Evolutionary conservation across 2,113 vertebrate species (phyloP).

Genomic region (Tangachromis dhanisi): DNA sequence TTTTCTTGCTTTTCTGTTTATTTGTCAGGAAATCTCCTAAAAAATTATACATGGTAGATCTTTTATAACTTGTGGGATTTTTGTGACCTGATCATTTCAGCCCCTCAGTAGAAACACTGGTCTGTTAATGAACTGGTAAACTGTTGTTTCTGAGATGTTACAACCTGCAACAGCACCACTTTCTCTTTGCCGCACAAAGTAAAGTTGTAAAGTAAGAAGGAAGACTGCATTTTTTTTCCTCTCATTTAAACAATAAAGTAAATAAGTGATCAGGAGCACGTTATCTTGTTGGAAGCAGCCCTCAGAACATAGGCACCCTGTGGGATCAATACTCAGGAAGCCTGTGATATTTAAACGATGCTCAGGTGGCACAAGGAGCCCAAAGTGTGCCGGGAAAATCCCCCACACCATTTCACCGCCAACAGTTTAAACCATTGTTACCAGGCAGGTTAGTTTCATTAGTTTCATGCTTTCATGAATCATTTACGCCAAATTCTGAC

Average conservation of each 20-base stretch:
- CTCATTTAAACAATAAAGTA: background rate
- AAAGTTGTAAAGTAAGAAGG: background rate
- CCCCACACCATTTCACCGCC: accelerated
- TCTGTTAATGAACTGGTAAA: background rate
- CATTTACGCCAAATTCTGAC: accelerated
- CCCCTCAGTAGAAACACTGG: background rate
- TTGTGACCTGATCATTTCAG: accelerated
- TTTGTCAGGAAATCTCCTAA: accelerated
- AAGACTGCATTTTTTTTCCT: accelerated
- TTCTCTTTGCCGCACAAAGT: accelerated
- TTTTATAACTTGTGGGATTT: background rate
- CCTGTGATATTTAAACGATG: accelerated
- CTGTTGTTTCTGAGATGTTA: background rate
- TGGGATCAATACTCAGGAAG: background rate
- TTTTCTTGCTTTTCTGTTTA: background rate
- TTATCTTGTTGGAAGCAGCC: background rate
- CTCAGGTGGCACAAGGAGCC: background rate
- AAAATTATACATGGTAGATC: accelerated
- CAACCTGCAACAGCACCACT: background rate
- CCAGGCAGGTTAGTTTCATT: background rate
- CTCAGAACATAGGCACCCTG: background rate
- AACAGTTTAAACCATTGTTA: background rate
- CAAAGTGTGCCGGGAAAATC: background rate
- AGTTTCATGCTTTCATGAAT: background rate
- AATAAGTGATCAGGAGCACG: background rate